Base-by-base conservation (phyloP, 2,113 vertebrate genomes). In the Cathartes aura region DNA sequence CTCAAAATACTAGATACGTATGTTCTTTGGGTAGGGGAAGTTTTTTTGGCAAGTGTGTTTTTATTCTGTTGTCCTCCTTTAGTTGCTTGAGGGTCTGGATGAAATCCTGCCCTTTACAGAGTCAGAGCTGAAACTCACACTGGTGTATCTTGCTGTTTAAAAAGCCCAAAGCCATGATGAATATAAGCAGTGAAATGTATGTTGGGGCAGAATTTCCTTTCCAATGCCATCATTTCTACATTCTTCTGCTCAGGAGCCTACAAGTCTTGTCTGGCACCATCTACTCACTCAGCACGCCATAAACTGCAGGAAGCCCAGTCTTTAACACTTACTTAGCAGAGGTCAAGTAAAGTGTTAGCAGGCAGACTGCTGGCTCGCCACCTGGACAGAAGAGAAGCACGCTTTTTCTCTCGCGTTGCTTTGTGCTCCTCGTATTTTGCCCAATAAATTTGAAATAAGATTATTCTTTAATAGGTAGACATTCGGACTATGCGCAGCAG, bases 241-340 rank as follows among this genome's bases (percentile, higher is more conserved):
- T 67, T 56, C 36, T n/a, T 82, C 85, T 90, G 32, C 68, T 80
- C 43, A 53, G 67, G 81, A 86, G 47, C 34, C 78, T 91, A 27
- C n/a, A 62, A 82, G 56, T 76, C 88, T 82, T 60, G 29, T 52
- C 92, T 90, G 89, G 89, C 92, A 92, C 60, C 40, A 32, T 34
- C 64, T 76, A 50, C 40, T 87, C 81, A 38, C 76, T 88, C 75
- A 70, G 56, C 83, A 82, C 1, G 0, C 66, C 62, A 68, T 87
- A 91, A 96, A 93, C 50, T 32, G 71, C 72, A 91, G 85, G 93
- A 93, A 96, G 78, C 64, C 13, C 36, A 58, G 47, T 87, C 64
- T 82, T 96, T 91, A 94, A 94, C 75, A 82, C 71, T 74, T 82
- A 87, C 26, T 92, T 93, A 68, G 43, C 48, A 71, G 24, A 50